Evolutionary conservation across 2,797 vertebrate species (phyloP).

Genomic region (Danio tinwini): DNA sequence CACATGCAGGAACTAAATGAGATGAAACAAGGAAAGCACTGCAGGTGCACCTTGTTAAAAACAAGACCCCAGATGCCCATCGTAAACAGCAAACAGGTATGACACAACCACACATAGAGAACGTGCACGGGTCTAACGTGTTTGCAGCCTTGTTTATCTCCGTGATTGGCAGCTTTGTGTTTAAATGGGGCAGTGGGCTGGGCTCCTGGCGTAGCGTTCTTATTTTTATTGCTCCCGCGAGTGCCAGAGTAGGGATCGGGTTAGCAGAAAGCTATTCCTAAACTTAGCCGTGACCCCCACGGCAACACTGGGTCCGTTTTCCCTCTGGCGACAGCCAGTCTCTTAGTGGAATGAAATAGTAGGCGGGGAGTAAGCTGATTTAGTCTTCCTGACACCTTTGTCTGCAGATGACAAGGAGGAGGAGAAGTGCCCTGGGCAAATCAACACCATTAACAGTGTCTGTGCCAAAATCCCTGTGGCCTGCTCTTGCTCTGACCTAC

Average conservation of each 20-base stretch:
- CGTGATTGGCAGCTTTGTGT: conserved; percentile 78
- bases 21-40: conserved; percentile 24
- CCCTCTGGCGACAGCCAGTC: conserved; percentile 83
- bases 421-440: conserved; percentile 53
- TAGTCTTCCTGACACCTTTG: conserved; percentile 79
- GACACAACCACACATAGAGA: conserved; percentile 32
- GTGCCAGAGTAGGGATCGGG: conserved; percentile 72
- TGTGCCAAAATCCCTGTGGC: conserved; percentile 65
- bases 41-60: conserved; percentile 21
- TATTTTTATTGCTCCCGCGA: conserved; percentile 79
- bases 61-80: conserved; percentile 16
- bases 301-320: conserved; percentile 75
- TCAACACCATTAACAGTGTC: conserved; percentile 74
- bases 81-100: conserved; percentile 35
- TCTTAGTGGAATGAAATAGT: conserved; percentile 83
- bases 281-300: conserved; percentile 77
- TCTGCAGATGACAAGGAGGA: conserved; percentile 62
- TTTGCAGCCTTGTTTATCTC: conserved; percentile 72
- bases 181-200: conserved; percentile 67
- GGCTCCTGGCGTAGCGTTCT: conserved; percentile 63
- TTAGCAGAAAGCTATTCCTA: conserved; percentile 78
- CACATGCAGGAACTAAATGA: conserved; percentile 31
- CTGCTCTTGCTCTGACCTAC: conserved; percentile 66
- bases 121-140: conserved; percentile 55
- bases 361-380: conserved; percentile 73